A percentile compares a stretch with the other conserved stretches of the same genome.
Conservation (phyloP, 1,140 invertebrate genomes). For the Pseudomyrmex pallidus region DNA sequence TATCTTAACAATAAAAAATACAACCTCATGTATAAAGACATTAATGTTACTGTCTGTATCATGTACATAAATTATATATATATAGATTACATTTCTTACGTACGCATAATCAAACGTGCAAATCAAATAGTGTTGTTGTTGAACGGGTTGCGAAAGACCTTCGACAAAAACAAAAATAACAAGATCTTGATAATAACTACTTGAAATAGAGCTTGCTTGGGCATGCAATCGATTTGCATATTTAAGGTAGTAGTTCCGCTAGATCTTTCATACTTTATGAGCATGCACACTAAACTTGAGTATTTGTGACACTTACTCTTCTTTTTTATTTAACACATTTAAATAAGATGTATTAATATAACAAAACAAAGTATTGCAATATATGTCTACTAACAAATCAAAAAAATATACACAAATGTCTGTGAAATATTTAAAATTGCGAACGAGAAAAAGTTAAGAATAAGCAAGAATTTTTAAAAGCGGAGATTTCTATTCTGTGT, state of each 20-base stretch:
- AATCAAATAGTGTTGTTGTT: background rate
- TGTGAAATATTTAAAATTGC: background rate
- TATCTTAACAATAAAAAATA: too few species aligned
- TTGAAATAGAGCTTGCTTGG: constrained; percentile 69
- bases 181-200: constrained; percentile 63
- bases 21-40: too few species aligned
- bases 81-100: constrained; percentile 30
- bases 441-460: background rate
- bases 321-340: too few species aligned
- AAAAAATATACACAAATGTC: background rate
- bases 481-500: constrained; percentile 32
- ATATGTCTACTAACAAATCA: too few species aligned
- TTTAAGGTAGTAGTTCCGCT: constrained; percentile 51
- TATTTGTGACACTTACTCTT: constrained; percentile 1
- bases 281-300: constrained; percentile 62
- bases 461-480: constrained; percentile 48
- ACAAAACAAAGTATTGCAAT: background rate
- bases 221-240: constrained; percentile 70
- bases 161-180: constrained; percentile 58
- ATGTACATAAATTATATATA: background rate
- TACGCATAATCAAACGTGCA: constrained; percentile 15
- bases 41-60: too few species aligned
- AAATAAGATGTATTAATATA: constrained; percentile 6
- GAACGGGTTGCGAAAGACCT: constrained; percentile 18
- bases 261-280: constrained; percentile 44